Evolutionary conservation across 2,888 invertebrate genomes (phyloP), one percentile per base, ranked within the genome.

Genomic region (Endotricha flammealis): DNA sequence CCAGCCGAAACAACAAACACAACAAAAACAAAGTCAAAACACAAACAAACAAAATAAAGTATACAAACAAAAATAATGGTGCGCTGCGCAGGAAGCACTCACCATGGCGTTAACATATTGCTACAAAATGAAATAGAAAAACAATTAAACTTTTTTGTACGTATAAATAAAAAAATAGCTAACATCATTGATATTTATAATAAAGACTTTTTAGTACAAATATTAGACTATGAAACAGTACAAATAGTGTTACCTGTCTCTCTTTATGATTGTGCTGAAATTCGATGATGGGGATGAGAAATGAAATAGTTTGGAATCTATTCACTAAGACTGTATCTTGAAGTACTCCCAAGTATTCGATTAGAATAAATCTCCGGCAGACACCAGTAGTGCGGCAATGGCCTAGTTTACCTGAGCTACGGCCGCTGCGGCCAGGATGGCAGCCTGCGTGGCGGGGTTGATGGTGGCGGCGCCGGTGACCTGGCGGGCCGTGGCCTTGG

Each of bases 371-470:
- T n/a, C n/a, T n/a, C n/a, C n/a, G n/a, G n/a, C n/a, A n/a, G 32
- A 46, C 12, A 22, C 39, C 17, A 29, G 36, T 33, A 32, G 31
- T 36, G 31, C 23, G 29, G 3, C 10, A 29, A 28, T 25, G 25
- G 6, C 16, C 32, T 16, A 29, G 30, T 12, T 7, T 42, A 82
- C 83, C 83, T 86, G 85, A 1, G 90, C 89, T 3, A 89, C 89
- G 20, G 89, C 89, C 1, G 89, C 88, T 3, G 89, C 88, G 4
- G 88, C 88, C 0, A 88, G 74, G 31, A 88, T 88, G 27, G 89
- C 89, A 0, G 89, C 89, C 13, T 89, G 88, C 1, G 88, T 83
- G 33, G 88, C 88, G 0, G 83, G 76, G 53, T 78, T 66, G 62
- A 87, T 60, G 55, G 80, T 33, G 38, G 82, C 59, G 42, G 79